These are phyloP conservation scores for Coregonus sp. DNA, from an alignment of 2,797 vertebrate genomes.

Conservation along the genomic window DNA sequence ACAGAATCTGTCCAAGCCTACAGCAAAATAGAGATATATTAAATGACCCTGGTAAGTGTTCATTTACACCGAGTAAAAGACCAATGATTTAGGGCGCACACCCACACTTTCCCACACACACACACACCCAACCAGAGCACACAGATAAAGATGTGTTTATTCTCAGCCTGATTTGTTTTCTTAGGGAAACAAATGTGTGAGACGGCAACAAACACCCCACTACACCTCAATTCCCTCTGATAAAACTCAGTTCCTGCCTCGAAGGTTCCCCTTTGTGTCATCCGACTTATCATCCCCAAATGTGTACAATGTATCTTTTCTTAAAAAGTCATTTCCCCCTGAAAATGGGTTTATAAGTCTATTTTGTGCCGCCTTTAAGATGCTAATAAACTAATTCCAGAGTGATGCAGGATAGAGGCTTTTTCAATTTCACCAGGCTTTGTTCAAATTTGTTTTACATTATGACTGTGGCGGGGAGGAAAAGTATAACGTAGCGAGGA, in stretches of 20 bases:
- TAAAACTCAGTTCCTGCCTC: constrained; percentile 45
- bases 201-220: constrained; percentile 19
- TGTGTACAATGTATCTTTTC: constrained; percentile 62
- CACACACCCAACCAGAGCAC: not conserved
- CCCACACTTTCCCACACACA: not conserved
- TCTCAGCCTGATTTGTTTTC: constrained; percentile 50
- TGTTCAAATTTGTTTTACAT: constrained; percentile 75
- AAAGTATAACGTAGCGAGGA: not conserved
- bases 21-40: too few relatives aligned
- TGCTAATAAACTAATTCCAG: constrained; percentile 74
- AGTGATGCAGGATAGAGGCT: constrained; percentile 51
- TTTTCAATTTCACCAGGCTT: constrained; percentile 70
- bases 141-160: constrained; percentile 48
- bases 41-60: too few relatives aligned
- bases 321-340: constrained; percentile 71
- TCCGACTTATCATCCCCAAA: constrained; percentile 65
- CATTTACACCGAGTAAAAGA: too few relatives aligned
- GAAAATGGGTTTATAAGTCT: constrained; percentile 71
- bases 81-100: too few relatives aligned
- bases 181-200: constrained; percentile 56
- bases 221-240: constrained; percentile 52
- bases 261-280: constrained; percentile 55
- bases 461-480: constrained; percentile 52
- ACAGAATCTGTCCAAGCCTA: too few relatives aligned
- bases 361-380: constrained; percentile 70